Conservation (phyloP, 2,113 vertebrate species). For the Anseranas semipalmata region DNA sequence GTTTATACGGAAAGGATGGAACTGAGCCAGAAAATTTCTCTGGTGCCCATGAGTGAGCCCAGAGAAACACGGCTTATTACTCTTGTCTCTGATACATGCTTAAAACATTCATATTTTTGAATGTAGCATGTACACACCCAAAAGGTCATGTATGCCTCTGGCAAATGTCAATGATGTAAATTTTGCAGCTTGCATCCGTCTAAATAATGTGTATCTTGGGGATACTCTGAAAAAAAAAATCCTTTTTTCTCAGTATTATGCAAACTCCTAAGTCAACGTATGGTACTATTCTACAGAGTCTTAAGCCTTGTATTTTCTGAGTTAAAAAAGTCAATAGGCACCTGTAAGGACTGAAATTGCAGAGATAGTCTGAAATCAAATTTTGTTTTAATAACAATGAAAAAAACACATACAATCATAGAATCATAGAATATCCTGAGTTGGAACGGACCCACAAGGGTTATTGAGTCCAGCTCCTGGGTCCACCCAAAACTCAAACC, state of each 20-base stretch:
- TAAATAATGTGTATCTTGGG: not conserved
- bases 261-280: not conserved
- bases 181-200: not conserved
- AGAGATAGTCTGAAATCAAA: not conserved
- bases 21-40: not conserved
- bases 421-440: no score
- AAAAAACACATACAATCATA: not conserved
- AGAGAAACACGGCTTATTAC: not conserved
- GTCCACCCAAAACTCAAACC: no score
- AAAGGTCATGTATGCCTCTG: constrained; percentile 12
- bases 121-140: not conserved
- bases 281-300: not conserved
- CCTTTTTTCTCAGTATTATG: not conserved
- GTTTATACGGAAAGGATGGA: not conserved
- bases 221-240: not conserved
- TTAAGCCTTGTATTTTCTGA: not conserved
- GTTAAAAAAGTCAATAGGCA: not conserved
- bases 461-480: no score
- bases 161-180: not conserved
- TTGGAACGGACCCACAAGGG: no score
- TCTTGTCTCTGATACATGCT: not conserved
- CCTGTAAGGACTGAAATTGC: not conserved
- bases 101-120: constrained; percentile 3
- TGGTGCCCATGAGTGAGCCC: not conserved
- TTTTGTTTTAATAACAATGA: not conserved